Base-by-base conservation (phyloP, 2,113 vertebrate genomes). In the Hypocryptadius cinnamomeus region DNA sequence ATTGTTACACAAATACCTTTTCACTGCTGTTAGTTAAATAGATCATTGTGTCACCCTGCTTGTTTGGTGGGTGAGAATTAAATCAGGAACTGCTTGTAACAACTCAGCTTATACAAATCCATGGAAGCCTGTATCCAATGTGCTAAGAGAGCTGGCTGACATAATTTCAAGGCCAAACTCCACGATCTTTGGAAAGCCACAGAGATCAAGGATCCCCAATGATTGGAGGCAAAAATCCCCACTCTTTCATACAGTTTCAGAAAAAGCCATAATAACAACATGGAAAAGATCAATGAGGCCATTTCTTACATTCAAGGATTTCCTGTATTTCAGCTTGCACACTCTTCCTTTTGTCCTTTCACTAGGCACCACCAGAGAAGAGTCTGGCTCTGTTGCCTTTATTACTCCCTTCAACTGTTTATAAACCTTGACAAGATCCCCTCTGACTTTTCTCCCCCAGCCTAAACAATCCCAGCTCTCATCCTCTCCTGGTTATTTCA, bases 151-250 rank as follows among this genome's bases (percentile, higher is more conserved):
- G 40, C 10, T 47, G 33, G 13, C 15, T 76, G 56, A 48, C 30
- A 12, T 19, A 1, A 56, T 47, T 81, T 35, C 39, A 78, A 84
- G 47, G 28, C 35, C 15, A 24, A 9, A 59, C 23, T 45, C 27
- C 11, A 3, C 7, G 3, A 35, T n/a, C 30, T 78, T 59, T 44
- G 48, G 37, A 39, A 91, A 66, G 20, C 15, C 33, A 66, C 3
- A 35, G 53, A 82, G 9, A 82, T 31, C 40, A 53, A 81, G 47
- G 44, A 44, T 23, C 25, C 6, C 17, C 23, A 23, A 4, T n/a
- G 33, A 51, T 15, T 1, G 0, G 7, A 64, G 17, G 16, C 5
- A 7, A 16, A 72, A 65, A 50, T 0, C 6, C 10, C 11, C 14
- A 23, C 4, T 72, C 21, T 68, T 45, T 60, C 9, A n/a, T 4